Conservation (phyloP, 1,140 invertebrate genomes). For the Calosoma granatense region DNA sequence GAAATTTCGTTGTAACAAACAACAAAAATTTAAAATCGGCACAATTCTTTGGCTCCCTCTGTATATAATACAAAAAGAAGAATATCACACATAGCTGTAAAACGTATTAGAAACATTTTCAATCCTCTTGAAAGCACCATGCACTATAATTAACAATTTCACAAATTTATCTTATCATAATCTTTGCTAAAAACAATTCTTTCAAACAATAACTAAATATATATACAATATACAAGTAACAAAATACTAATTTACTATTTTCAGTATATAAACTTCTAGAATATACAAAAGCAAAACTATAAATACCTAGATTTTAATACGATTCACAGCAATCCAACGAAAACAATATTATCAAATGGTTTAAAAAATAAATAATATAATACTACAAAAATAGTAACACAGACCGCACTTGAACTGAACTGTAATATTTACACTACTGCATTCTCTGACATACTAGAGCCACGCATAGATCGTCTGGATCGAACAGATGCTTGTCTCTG, state of each 20-base stretch:
- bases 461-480: neutral
- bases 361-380: slow-evolving; percentile 1
- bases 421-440: neutral
- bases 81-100: neutral
- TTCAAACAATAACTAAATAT: too few species aligned
- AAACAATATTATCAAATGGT: too few species aligned
- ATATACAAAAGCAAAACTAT: too few species aligned
- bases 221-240: too few species aligned
- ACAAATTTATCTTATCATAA: too few species aligned
- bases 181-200: too few species aligned
- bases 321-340: too few species aligned
- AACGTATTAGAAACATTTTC: neutral
- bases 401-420: neutral
- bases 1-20: neutral
- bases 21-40: too few species aligned
- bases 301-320: too few species aligned
- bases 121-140: neutral
- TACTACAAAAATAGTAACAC: slow-evolving; percentile 2
- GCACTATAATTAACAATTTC: too few species aligned
- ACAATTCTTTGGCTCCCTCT: neutral
- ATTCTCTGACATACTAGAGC: neutral
- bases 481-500: slow-evolving; percentile 28
- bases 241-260: too few species aligned
- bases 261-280: too few species aligned
- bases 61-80: neutral